These are phyloP conservation scores for Tenrec ecaudatus DNA, from an alignment of 2,113 vertebrate species.

Conservation along the genomic window DNA sequence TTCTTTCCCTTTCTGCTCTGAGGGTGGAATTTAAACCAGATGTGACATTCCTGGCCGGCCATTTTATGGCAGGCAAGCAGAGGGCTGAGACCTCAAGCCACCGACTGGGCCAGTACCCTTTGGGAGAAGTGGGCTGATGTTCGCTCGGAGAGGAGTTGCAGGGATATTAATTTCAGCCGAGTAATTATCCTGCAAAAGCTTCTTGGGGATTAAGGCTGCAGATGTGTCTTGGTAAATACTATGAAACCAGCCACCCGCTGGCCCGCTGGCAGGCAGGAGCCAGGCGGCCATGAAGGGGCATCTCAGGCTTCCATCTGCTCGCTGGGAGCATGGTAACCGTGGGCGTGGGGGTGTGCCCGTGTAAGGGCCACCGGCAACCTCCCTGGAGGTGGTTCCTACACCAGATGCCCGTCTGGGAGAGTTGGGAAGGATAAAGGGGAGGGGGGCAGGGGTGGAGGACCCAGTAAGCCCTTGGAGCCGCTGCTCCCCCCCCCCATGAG, in stretches of 20 bases:
- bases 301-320: neutral
- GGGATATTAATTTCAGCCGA: constrained; percentile 74
- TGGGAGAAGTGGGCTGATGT: constrained; percentile 64
- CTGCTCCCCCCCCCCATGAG: neutral
- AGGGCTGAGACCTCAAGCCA: constrained; percentile 66
- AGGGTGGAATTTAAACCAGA: constrained; percentile 67
- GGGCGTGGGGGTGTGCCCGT: neutral
- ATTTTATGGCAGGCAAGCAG: constrained; percentile 70
- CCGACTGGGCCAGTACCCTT: constrained; percentile 56
- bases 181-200: constrained; percentile 71
- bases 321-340: neutral
- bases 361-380: neutral
- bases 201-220: constrained; percentile 68
- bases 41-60: constrained; percentile 57
- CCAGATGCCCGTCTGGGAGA: neutral
- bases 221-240: constrained; percentile 60
- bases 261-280: neutral
- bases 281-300: neutral
- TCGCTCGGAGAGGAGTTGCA: constrained; percentile 60
- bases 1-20: constrained; percentile 57
- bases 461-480: neutral
- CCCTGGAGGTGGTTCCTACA: too few relatives aligned
- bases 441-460: neutral
- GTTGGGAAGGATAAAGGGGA: neutral
- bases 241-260: neutral